These are phyloP conservation scores for Eunapius fragilis DNA, from an alignment of 37 sponge, comb jelly and placozoan genomes.

Conservation along the genomic window DNA sequence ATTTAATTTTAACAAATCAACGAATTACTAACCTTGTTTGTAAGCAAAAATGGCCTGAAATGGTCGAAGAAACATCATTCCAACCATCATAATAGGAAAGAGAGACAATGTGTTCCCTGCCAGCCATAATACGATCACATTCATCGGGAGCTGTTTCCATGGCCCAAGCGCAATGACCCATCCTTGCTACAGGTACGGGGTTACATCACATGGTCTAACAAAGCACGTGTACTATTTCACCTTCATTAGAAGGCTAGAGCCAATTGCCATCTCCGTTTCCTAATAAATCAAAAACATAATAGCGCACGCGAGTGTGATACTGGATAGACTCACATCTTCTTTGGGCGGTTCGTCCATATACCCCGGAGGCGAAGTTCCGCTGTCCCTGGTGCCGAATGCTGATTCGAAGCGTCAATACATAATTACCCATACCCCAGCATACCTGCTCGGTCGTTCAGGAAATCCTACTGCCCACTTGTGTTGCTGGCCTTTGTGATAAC, in stretches of 20 bases:
- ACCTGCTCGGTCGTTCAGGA: not conserved
- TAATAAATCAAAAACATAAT: slow-evolving; percentile 7
- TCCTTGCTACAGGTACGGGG: slow-evolving; percentile 61
- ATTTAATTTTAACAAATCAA: too few relatives aligned
- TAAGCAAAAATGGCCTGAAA: slow-evolving; percentile 81
- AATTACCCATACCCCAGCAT: not conserved
- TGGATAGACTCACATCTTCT: slow-evolving; percentile 39
- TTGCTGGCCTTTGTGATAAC: slow-evolving; percentile 23
- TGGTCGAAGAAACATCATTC: slow-evolving; percentile 92
- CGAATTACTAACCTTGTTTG: slow-evolving; percentile 64
- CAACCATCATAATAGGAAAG: slow-evolving; percentile 98
- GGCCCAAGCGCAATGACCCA: slow-evolving; percentile 96
- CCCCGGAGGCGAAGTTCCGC: slow-evolving; percentile 45
- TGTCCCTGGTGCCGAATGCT: slow-evolving; percentile 1
- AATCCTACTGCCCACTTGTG: slow-evolving; percentile 63
- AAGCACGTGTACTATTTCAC: slow-evolving; percentile 16
- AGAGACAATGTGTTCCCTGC: slow-evolving; percentile 94
- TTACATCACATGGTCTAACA: not conserved
- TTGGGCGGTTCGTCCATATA: slow-evolving; percentile 35
- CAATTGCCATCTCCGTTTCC: slow-evolving; percentile 38
- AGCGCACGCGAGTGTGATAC: not conserved
- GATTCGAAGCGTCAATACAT: not conserved
- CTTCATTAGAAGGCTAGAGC: slow-evolving; percentile 48
- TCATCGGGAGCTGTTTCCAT: slow-evolving; percentile 97
- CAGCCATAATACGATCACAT: slow-evolving; percentile 94